A percentile compares a stretch with the other conserved stretches of the same genome.
These are phyloP conservation scores for Pseudomugil tenellus DNA, from an alignment of 2,797 vertebrate genomes.

Conservation along the genomic window DNA sequence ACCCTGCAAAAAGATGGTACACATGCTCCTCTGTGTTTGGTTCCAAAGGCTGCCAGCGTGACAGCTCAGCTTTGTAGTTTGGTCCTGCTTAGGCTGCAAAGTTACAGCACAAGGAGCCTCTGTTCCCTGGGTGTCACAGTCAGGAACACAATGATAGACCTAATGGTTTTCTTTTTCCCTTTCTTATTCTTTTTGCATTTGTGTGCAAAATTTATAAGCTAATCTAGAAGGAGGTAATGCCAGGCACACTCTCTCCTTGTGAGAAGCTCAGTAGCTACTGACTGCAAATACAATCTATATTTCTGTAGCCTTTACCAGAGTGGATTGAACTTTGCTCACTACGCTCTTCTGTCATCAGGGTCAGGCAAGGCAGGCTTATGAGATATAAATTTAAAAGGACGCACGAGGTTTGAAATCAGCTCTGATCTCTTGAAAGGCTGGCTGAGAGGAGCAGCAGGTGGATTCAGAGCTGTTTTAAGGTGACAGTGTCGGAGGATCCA, in stretches of 20 bases:
- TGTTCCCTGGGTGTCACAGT: conserved; percentile 1
- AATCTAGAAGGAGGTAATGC: not conserved
- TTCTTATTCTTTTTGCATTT: not conserved
- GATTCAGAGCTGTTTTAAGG: not conserved
- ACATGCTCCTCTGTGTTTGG: conserved; percentile 40
- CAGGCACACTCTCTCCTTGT: not conserved
- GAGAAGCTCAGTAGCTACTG: conserved; percentile 30
- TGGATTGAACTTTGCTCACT: conserved; percentile 79
- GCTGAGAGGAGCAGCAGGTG: conserved; percentile 30
- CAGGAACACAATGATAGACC: not conserved
- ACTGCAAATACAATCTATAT: conserved; percentile 25
- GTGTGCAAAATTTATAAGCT: not conserved
- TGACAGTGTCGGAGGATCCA: conserved; percentile 23
- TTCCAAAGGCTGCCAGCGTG: conserved; percentile 54
- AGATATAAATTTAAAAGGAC: conserved; percentile 40
- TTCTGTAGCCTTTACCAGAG: conserved; percentile 18
- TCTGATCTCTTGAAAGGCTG: not conserved
- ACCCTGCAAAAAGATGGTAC: not conserved
- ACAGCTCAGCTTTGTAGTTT: conserved; percentile 7
- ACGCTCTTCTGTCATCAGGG: conserved; percentile 70
- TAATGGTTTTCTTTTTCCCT: not conserved
- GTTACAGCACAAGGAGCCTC: not conserved
- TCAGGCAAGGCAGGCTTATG: conserved; percentile 41
- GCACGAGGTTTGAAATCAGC: conserved; percentile 14
- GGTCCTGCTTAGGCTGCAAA: not conserved